These are phyloP conservation scores for Apodemia duryi DNA, from an alignment of 2,888 invertebrate species.

Conservation along the genomic window DNA sequence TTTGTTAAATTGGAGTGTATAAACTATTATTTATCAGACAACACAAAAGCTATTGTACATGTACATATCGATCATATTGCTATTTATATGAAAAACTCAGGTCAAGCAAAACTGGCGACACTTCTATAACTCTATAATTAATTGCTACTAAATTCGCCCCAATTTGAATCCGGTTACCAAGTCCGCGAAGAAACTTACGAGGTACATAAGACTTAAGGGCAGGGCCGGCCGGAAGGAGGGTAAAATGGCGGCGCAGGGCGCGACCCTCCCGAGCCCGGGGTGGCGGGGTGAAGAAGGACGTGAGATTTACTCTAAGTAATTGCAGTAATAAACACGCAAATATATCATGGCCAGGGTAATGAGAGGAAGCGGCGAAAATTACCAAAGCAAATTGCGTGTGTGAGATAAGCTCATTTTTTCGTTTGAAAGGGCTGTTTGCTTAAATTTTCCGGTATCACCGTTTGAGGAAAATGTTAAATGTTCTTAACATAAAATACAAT, in stretches of 20 bases:
- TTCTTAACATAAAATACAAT: background rate
- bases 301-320: slow-evolving; percentile 81
- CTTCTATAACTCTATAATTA: slow-evolving; percentile 74
- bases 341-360: slow-evolving; percentile 77
- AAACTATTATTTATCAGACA: background rate
- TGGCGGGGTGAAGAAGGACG: slow-evolving; percentile 71
- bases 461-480: slow-evolving; percentile 36
- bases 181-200: slow-evolving; percentile 78
- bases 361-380: slow-evolving; percentile 77
- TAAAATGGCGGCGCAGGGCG: slow-evolving; percentile 72
- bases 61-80: background rate
- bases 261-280: slow-evolving; percentile 58
- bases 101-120: slow-evolving; percentile 60
- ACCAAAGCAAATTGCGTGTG: slow-evolving; percentile 78
- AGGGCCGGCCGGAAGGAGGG: slow-evolving; percentile 76
- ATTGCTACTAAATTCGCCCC: slow-evolving; percentile 79
- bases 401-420: slow-evolving; percentile 76
- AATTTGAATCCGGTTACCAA: slow-evolving; percentile 78
- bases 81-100: slow-evolving; percentile 47
- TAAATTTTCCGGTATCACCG: slow-evolving; percentile 30
- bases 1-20: background rate
- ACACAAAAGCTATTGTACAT: background rate
- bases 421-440: slow-evolving; percentile 33
- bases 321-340: slow-evolving; percentile 80
- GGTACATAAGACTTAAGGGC: slow-evolving; percentile 80